Base-by-base conservation (phyloP, 2,888 invertebrate genomes). In the Ephialtes manifestator region DNA sequence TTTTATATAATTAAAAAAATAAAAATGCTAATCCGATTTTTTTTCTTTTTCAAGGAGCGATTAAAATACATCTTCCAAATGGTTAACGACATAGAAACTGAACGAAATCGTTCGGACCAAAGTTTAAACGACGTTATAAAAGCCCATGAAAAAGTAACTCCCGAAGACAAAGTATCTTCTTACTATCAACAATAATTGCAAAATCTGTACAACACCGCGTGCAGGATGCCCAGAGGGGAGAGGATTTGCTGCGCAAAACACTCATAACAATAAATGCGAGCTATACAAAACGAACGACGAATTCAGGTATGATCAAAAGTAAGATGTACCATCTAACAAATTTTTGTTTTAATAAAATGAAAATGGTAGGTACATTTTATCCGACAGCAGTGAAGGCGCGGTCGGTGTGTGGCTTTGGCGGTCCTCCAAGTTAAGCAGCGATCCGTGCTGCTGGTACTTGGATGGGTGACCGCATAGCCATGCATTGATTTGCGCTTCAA, bases 221-320 rank as follows among this genome's bases (percentile, higher is more conserved):
- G 79, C 95, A 96, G 51, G 98, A 98, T 90, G 97, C 98, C 0
- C 96, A 97, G 85, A 96, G 97, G 89, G 99, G 99, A 93, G 98
- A 98, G 90, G 96, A 97, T 84, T 94, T 97, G 0, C 95, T 99
- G 13, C 95, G 98, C 8, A 96, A 97, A 86, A 98, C 98, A 0
- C 94, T 99, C 39, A 96, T 97, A 28, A 97, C 97, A 92, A 98
- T 99, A 75, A 97, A 97, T 90, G 98, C 96, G 98, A 65, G 96
- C 96, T 43, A 98, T 99, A 46, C 96, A 98, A 90, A 98, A 98
- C 94, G 98, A 98, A 91, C 95, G 98, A 70, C 95, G 98, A 84
- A 97, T 98, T 90, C 97, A 97, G 95, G 96, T 96, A 90, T 86
- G 48, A n/a, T 15, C 7, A 11, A 63, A 63, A 51, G 48, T 15